Conservation (phyloP, 2,113 vertebrate species). For the Barbus barbus region DNA sequence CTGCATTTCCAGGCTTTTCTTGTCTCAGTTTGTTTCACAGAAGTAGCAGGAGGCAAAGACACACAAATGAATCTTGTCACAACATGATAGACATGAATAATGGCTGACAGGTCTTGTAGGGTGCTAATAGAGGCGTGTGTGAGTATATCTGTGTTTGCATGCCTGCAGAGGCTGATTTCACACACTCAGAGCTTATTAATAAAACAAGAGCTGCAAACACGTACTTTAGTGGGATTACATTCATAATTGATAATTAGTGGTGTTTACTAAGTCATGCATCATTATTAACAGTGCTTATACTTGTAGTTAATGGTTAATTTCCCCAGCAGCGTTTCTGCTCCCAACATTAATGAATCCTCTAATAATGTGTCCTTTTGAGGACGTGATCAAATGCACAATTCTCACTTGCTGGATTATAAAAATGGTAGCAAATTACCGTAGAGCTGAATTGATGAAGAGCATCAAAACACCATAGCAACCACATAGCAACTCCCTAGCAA, state of each 20-base stretch:
- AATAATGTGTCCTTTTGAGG: no score
- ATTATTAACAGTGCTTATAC: neutral
- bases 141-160: constrained; percentile 13
- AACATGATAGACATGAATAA: constrained; percentile 18
- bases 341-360: neutral
- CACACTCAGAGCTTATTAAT: neutral
- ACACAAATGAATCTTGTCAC: constrained; percentile 19
- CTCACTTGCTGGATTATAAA: neutral
- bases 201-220: neutral
- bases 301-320: no score
- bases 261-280: neutral
- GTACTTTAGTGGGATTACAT: neutral
- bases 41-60: neutral
- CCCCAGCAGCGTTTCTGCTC: neutral
- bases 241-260: neutral
- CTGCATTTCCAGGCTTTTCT: neutral
- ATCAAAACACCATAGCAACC: no score
- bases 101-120: neutral
- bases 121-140: constrained; percentile 24
- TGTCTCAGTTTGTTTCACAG: neutral
- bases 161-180: neutral
- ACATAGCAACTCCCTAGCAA: no score
- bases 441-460: no score
- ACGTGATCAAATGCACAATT: neutral
- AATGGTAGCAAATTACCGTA: neutral